phyloP scores from a whole-genome alignment of 2,113 vertebrate species.

The Anarrhichthys ocellatus region DNA sequence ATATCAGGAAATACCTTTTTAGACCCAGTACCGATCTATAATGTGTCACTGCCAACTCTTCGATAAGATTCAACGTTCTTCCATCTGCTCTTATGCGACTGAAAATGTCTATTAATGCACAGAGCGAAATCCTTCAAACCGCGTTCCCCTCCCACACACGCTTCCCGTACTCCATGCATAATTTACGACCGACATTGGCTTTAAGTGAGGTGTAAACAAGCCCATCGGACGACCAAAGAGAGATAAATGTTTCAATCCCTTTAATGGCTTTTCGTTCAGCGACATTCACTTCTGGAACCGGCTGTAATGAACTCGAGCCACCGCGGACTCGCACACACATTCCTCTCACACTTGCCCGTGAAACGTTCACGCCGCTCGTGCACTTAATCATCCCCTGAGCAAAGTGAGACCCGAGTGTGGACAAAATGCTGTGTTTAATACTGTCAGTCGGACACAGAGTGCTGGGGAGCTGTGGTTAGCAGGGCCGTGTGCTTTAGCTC shows the following conservation, averaged over 20 bases:
- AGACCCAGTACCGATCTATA: background rate
- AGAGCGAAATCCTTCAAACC: background rate
- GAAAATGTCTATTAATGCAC: background rate
- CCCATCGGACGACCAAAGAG: conserved; percentile 32
- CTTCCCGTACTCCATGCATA: conserved; percentile 10
- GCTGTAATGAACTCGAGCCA: conserved; percentile 28
- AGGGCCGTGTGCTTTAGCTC: conserved; percentile 22
- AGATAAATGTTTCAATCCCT: conserved; percentile 41
- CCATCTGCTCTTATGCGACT: background rate
- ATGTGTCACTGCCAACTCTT: background rate
- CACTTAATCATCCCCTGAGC: conserved; percentile 46
- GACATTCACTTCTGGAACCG: conserved; percentile 16
- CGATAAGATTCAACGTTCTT: background rate
- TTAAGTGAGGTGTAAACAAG: conserved; percentile 43
- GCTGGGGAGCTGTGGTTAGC: conserved; percentile 39
- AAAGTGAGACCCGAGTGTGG: conserved; percentile 10
- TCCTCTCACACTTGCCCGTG: conserved; percentile 14
- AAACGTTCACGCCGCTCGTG: background rate
- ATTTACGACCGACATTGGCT: background rate
- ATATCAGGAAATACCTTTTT: background rate
- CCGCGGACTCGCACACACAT: conserved; percentile 8
- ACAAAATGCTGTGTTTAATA: conserved; percentile 41
- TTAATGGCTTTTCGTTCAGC: conserved; percentile 32
- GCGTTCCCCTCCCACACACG: background rate
- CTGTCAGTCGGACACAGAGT: conserved; percentile 10